A percentile compares a stretch with the other conserved stretches of the same genome.
Evolutionary conservation across 2,113 vertebrate genomes (phyloP).

Genomic region (Tetrao urogallus): DNA sequence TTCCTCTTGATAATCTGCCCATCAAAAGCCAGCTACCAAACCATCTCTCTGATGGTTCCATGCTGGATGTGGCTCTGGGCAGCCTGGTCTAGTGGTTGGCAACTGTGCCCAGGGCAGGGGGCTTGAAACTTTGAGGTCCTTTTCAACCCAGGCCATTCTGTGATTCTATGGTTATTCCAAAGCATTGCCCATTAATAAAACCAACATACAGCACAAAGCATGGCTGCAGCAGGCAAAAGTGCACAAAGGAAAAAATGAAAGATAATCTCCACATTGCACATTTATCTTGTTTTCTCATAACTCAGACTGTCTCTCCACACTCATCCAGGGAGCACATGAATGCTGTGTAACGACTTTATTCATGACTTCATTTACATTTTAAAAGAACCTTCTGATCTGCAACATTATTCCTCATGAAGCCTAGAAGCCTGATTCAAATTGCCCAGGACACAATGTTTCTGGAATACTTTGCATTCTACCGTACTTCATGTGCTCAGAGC

Average conservation of each 20-base stretch:
- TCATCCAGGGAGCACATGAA: not conserved
- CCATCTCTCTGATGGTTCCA: too few relatives aligned
- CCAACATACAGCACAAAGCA: not conserved
- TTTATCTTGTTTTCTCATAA: rapidly evolving
- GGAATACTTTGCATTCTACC: not conserved
- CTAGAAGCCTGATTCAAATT: not conserved
- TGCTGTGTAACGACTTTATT: not conserved
- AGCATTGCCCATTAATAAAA: not conserved
- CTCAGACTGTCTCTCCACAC: not conserved
- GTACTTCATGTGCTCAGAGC: not conserved
- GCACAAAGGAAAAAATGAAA: not conserved
- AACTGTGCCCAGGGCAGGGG: too few relatives aligned
- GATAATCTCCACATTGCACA: not conserved
- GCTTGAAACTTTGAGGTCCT: too few relatives aligned
- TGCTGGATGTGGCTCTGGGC: too few relatives aligned
- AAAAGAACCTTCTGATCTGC: not conserved
- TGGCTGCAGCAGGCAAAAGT: not conserved
- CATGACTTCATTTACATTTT: not conserved
- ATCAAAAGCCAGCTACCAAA: not conserved
- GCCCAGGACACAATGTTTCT: rapidly evolving
- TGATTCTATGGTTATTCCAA: not conserved
- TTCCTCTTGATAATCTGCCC: not conserved
- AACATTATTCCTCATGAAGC: not conserved
- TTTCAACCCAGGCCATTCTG: too few relatives aligned
- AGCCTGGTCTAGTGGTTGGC: too few relatives aligned